Base-by-base conservation (phyloP, 2,888 invertebrate species). In the Dynastes maya region DNA sequence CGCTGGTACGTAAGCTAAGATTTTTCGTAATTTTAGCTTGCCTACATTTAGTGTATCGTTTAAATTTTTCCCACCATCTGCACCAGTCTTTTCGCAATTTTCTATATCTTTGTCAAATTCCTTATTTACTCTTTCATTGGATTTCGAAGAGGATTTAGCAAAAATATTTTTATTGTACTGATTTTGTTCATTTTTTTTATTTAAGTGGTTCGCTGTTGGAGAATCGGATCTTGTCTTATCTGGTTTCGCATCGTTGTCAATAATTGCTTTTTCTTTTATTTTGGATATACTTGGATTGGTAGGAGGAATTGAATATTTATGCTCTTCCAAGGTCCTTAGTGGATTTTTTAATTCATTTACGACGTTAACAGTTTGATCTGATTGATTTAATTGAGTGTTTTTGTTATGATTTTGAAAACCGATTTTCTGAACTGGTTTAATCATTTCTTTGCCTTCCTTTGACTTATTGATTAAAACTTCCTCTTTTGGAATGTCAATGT, bases 1-100 rank as follows among this genome's bases (percentile, higher is more conserved):
- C 22, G 11, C 61, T 27, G 72, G 72, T 4, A 58, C 45, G 13
- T 40, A 74, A 61, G 72, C 72, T 45, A 58, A 27, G 40, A 58
- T 74, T 45, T 74, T 74, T 13, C 45, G 61, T 27, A 74, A 61
- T 16, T 11, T 9, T 45, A 55, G 40, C 40, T 61, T 72, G 11
- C 45, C 45, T 63, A 61, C 3, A 45, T 29, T 61, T 22, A 29
- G 40, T 3, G 13, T 22, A 45, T 22, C 49, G 45, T 45, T 37
- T 32, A 9, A 22, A 49, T 1, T 16, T 53, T 16, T 16, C 8
- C 8, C 22, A 40, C 13, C n/a, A 51, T 27, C 8, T 4, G 4
- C n/a, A 29, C n/a, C 49, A 2, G 49, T 68, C 16, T 68, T 51
- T 27, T 6, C 13, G 49, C 2, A 27, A 51, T 11, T 51, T 16